Base-by-base conservation (phyloP, 1,140 invertebrate species). In the Antheraea pernyi region DNA sequence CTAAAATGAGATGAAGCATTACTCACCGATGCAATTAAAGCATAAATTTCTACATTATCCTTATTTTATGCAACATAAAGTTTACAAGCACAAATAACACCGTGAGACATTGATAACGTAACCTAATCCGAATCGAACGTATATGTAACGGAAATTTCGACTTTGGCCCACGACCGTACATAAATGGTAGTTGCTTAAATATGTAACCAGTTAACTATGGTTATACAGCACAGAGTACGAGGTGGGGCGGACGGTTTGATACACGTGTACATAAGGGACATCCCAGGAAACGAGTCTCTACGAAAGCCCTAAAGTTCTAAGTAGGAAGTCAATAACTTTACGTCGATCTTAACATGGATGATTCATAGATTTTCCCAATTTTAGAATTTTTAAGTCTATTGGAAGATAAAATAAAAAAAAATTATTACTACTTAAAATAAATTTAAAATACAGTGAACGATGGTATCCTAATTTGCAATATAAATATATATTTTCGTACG, bases 241-340 rank as follows among this genome's bases (percentile, higher is more conserved):
- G 76, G 82, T 80, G 84, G 85, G 80, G 85, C 74, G 79, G 30
- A 60, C 75, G 73, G 64, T 74, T 63, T 69, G 46, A 60, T 59
- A 18, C 65, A 71, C 69, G 74, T 71, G 69, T 69, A 48, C 59
- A 53, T 70, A 71, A 82, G 77, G 82, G 83, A 77, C 68, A 78
- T 71, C 81, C 79, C 82, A 88, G 86, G 85, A 90, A 90, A 85
- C 74, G 72, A 71, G 77, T 83, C 70, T 80, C 73, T 72, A 73
- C 79, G 76, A 88, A 88, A 85, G 70, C 77, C 72, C 82, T 78
- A 87, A 88, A 87, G 78, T 83, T 88, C 83, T 86, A 85, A 83
- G 73, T 83, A 83, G 83, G 84, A 88, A 84, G 78, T 80, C 69
- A 59, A 71, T 74, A 70, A 74, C 63, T 67, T 66, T 65, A 58